A percentile compares a stretch with the other conserved stretches of the same genome.
phyloP scores from a whole-genome alignment of 37 sponge, comb jelly and placozoan species.

The Lycopodina hypogea region DNA sequence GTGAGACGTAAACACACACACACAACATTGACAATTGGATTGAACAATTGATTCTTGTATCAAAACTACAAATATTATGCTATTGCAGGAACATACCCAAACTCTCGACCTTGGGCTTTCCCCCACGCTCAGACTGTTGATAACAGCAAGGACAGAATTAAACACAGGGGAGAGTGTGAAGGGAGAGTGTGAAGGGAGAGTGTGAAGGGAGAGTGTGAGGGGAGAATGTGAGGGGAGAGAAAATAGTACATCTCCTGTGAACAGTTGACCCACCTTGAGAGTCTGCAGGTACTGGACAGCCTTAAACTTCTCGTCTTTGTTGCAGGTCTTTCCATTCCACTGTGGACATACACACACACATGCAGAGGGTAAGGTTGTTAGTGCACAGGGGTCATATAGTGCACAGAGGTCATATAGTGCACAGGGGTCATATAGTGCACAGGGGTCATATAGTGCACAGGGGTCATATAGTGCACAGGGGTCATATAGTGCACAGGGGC shows the following conservation, averaged over 20 bases:
- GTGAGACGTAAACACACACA: too few species aligned
- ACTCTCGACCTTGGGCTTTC: slow-evolving; percentile 66
- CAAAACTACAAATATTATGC: too few species aligned
- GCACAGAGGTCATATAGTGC: background rate
- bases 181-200: background rate
- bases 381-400: too few species aligned
- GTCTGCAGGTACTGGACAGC: slow-evolving; percentile 83
- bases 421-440: too few species aligned
- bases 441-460: too few species aligned
- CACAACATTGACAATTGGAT: too few species aligned
- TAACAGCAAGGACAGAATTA: background rate
- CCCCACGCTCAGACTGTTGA: slow-evolving; percentile 71
- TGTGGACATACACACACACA: slow-evolving; percentile 14
- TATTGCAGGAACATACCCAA: slow-evolving; percentile 74
- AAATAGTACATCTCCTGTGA: too few species aligned
- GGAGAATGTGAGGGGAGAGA: too few species aligned
- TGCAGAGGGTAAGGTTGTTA: too few species aligned
- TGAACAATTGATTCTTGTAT: too few species aligned
- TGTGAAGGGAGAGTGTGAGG: too few species aligned
- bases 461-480: background rate
- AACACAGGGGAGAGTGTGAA: background rate
- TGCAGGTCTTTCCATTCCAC: slow-evolving; percentile 92
- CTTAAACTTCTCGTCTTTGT: slow-evolving; percentile 98
- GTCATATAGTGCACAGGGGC: too few species aligned
- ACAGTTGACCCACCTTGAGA: slow-evolving; percentile 54